Evolutionary conservation across 1,140 invertebrate genomes (phyloP), one percentile per base, ranked within the genome.

Genomic region (Anagrus nilaparvatae): DNA sequence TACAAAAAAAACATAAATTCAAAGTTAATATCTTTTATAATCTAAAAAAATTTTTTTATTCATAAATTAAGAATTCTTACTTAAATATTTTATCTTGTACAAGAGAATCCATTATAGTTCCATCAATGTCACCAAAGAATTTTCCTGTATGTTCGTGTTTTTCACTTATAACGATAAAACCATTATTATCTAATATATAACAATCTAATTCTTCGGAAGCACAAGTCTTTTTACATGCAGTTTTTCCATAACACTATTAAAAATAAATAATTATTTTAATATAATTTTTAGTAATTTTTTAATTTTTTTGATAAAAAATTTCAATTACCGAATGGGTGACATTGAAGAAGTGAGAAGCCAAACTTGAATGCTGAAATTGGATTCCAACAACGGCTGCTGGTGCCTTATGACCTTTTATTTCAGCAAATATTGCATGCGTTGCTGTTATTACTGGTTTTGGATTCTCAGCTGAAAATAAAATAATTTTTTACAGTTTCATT

Each of bases 71-170:
- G 23, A 23, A 23, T 27, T 34, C 16, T 37, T 54, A 66, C 63
- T 58, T 85, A 61, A 90, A 95, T 47, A 94, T 91, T 42, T 81
- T 76, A 54, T 90, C 84, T 56, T 92, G 85, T 1, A 94, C 87
- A 19, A 95, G 63, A 0, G 86, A 89, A 59, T 93, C 86, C 85
- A 94, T 92, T 32, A 95, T 87, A 2, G 87, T 91, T n/a, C 88
- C 88, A 59, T 95, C 89, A 31, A 93, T 83, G 60, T 93, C 87
- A 0, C 90, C 90, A 55, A 94, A 94, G 64, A 94, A 95, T 50
- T 81, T 73, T 9, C 87, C 87, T 4, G 87, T 88, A 55, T 92
- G 82, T 35, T 84, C 77, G 21, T 75, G 71, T 45, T 83, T 79
- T 61, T 93, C 87, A 4, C 87, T 91, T 18, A 92, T 78, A 21